Percentiles rank a stretch among this genome's conserved stretches.
Evolutionary conservation across 2,888 invertebrate species (phyloP).

Genomic region (Macrosiphum euphorbiae): DNA sequence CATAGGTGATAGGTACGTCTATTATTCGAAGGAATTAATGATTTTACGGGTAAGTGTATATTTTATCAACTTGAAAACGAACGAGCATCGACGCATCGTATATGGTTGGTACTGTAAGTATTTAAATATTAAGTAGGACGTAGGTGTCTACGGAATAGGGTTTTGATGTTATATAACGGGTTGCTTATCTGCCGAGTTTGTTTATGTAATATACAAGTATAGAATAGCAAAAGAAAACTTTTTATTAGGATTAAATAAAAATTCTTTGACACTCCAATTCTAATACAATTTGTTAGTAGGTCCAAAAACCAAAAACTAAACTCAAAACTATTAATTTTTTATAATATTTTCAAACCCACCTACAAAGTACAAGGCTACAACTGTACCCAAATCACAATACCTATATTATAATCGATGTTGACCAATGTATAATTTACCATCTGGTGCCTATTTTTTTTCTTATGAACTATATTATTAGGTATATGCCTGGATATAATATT

Average conservation of each 20-base stretch:
- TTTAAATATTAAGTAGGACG: neutral
- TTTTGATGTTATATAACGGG: neutral
- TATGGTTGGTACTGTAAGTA: neutral
- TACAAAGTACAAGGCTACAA: neutral
- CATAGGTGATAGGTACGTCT: neutral
- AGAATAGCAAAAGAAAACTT: neutral
- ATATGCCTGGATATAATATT: neutral
- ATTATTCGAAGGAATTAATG: neutral
- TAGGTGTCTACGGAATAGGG: neutral
- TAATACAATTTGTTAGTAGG: neutral
- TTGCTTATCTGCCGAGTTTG: neutral
- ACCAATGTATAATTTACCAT: no score
- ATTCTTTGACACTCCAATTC: neutral
- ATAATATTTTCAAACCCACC: neutral
- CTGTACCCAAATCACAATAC: neutral
- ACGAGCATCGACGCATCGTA: neutral
- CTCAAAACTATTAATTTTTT: neutral
- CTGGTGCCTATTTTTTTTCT: neutral
- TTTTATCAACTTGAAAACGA: neutral
- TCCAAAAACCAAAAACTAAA: neutral
- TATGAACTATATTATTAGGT: neutral
- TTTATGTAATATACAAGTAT: neutral
- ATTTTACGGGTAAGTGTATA: neutral
- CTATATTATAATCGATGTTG: no score
- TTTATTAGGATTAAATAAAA: neutral